Percentiles rank a stretch among this genome's conserved stretches.
Evolutionary conservation across 2,888 invertebrate species (phyloP).

Genomic region (Erebia ligea): DNA sequence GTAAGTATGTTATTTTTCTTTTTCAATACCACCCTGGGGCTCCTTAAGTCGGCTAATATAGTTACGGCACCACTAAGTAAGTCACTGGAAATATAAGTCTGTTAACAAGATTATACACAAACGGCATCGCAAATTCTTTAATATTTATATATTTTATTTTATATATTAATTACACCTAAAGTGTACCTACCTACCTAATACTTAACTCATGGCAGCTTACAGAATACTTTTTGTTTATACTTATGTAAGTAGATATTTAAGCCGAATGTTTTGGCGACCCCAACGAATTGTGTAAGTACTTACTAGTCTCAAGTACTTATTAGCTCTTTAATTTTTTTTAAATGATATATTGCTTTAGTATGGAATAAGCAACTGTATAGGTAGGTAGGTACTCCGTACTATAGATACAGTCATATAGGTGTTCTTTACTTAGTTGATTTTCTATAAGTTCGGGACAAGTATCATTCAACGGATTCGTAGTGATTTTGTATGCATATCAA

Average conservation of each 20-base stretch:
- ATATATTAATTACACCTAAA: conserved; percentile 8
- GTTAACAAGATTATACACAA: conserved; percentile 67
- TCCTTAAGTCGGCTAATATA: conserved; percentile 63
- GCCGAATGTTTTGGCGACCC: conserved; percentile 15
- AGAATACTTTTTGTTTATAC: conserved; percentile 10
- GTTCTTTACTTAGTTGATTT: too few relatives aligned
- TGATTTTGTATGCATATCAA: too few relatives aligned
- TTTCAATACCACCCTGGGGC: conserved; percentile 54
- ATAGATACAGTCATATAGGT: too few relatives aligned
- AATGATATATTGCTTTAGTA: conserved; percentile 10
- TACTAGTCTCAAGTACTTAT: not conserved
- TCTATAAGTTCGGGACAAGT: too few relatives aligned
- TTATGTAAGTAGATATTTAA: conserved; percentile 11
- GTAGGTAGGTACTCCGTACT: too few relatives aligned
- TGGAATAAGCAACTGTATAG: not conserved
- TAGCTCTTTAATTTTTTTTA: not conserved
- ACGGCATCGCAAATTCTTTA: conserved; percentile 20
- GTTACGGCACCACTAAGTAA: conserved; percentile 67
- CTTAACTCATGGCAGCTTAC: conserved; percentile 13
- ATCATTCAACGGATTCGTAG: too few relatives aligned
- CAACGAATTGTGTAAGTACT: not conserved
- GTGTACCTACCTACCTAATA: not conserved
- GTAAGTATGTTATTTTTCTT: not conserved
- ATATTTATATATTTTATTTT: conserved; percentile 12
- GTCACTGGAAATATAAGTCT: conserved; percentile 53